Evolutionary conservation across 1,140 invertebrate genomes (phyloP), one percentile per base, ranked within the genome.

Genomic region (Drosophila rufa): DNA sequence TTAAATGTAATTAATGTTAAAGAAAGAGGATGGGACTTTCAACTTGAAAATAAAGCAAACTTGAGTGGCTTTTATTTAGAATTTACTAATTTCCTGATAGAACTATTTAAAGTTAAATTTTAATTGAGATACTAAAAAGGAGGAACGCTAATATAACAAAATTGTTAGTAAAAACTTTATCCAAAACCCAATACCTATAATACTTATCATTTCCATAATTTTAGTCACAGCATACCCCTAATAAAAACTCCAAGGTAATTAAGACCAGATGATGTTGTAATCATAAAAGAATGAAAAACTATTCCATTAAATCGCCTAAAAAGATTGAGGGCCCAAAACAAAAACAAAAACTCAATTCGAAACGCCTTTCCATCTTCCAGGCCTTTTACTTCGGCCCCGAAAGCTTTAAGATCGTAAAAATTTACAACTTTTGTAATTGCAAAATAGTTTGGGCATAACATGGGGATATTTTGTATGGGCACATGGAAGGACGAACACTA

Each of bases 341-440:
- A 45, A 65, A 27, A 47, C 19, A 42, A 40, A 50, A 62, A 40
- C 33, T 43, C 40, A 47, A 17, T 50, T n/a, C 25, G 42, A 40
- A 67, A 50, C 40, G 50, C 19, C 47, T 36, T 33, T 71, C 22
- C 9, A 15, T 57, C 25, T 25, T 22, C 14, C 7, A 12, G 15
- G 38, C 12, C 19, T 14, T n/a, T 22, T 11, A 17, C 33, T 15
- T 55, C 11, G 30, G 14, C 33, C 12, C 4, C 7, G 9, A 62
- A 17, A 43, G 45, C 67, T 70, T 68, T 40, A 43, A 45, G 59
- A 61, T 60, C 74, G 67, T 89, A 79, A 90, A 89, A 84, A 65
- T 89, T 79, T 90, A 89, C 78, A 90, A 62, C 85, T 75, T 81
- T 71, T 60, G 84, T 87, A 87, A 87, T 81, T 87, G 82, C 85